Base-by-base conservation (phyloP, 2,113 vertebrate genomes). In the Marmota flaviventris region DNA sequence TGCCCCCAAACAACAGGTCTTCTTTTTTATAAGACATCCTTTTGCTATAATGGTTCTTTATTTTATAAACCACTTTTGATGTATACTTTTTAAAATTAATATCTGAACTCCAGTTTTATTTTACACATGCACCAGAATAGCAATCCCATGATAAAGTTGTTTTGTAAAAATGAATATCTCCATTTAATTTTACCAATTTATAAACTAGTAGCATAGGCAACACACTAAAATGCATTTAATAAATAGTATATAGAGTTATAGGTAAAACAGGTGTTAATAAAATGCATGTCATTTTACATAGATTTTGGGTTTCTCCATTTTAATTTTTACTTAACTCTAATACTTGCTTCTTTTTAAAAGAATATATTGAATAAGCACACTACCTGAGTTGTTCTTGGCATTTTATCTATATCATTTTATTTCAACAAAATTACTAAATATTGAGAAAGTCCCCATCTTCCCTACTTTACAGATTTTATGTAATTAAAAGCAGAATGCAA, bases 321-420 rank as follows among this genome's bases (percentile, higher is more conserved):
- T 86, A 63, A 53, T 77, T 87, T 85, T 90, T 63, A 65, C 45
- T 70, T 91, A 63, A 85, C 79, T 87, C 45, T 45, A 72, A 88
- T 82, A 75, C 29, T 70, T 82, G 8, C 58, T 58, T 58, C 5
- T 51, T 39, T 76, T 29, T 83, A 48, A 84, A 48, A 75, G 45
- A 29, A 63, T 81, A 20, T 85, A 61, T 5, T 85, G 42, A 76
- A 65, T 65, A 70, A 84, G 18, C 27, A 25, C 13, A 79, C 65
- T 76, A 13, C 39, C 22, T 85, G 39, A 91, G 58, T 20, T 29
- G 24, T 81, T 94, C 32, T 92, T 94, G 22, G 29, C 65, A 84
- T 94, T 93, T 96, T n/a, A 79, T 8, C 22, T 85, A 8, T 67
- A 37, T 92, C 34, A 72, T 94, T 97, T 94, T 96, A 76, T 10